Base-by-base conservation (phyloP, 2,797 vertebrate species). In the Myoxocephalus aenaeus region DNA sequence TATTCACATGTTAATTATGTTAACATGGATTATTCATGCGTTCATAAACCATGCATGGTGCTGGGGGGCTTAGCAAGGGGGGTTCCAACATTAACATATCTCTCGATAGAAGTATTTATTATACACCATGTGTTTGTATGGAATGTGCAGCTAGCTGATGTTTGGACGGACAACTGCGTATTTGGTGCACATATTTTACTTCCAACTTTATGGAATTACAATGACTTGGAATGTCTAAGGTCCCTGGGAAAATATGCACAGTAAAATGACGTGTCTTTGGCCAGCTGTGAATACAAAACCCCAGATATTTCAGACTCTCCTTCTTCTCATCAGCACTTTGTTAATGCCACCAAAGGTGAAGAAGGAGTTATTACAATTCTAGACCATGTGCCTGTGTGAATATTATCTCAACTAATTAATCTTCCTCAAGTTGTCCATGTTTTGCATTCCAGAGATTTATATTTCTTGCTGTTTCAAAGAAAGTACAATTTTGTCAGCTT, bases 1-100 rank as follows among this genome's bases (percentile, higher is more conserved):
- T 79, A 82, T 85, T 85, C 79, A 68, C 46, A 79, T 89, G 85
- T 89, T 80, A 76, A 86, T 87, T 86, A 79, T 66, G 72, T 86
- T 53, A 2, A 78, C 82, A 77, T 89, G 70, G 70, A 92, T 94
- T 92, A 91, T 93, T 90, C 70, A 92, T 87, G 86, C 87, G 81
- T 80, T 92, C 74, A 86, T 91, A 77, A 90, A 77, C 64, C 38
- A 65, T 85, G 70, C 73, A 80, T 59, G 77, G 62, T n/a, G 79
- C 90, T 80, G 50, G 51, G 56, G 77, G 79, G 85, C 70, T 70
- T 83, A 84, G 71, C 73, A 61, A 44, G 75, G 80, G 62, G 69
- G 75, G 79, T 77, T 85, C 80, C 44, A 72, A 79, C 79, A 83
- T 86, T 86, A 89, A 84, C 77, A 84, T 87, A 82, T 87, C 51